Conservation (phyloP, 2,888 invertebrate species). For the Pinctada fucata region DNA sequence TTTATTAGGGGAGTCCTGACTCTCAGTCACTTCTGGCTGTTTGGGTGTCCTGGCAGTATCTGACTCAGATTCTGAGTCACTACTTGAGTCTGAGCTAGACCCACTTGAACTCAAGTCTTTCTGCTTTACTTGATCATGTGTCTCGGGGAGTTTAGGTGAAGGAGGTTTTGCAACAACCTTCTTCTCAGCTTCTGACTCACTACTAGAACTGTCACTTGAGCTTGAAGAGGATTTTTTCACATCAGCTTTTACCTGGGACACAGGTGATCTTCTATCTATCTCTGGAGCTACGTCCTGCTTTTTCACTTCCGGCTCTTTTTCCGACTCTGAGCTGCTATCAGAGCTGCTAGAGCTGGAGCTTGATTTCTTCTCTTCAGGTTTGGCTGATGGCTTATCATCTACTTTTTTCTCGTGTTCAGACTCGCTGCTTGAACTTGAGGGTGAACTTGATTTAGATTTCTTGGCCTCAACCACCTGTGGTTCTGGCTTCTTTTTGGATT, state of each 20-base stretch:
- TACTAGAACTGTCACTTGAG: conserved; percentile 29
- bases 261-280: neutral
- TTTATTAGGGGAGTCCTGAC: no score
- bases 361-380: neutral
- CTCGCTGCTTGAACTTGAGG: conserved; percentile 8
- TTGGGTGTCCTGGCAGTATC: conserved; percentile 21
- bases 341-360: conserved; percentile 7
- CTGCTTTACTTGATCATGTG: neutral
- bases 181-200: conserved; percentile 26
- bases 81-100: conserved; percentile 22
- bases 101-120: conserved; percentile 14
- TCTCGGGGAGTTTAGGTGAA: neutral
- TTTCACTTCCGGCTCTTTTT: conserved; percentile 14
- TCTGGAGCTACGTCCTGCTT: neutral
- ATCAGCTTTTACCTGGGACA: conserved; percentile 26
- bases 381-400: neutral
- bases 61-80: conserved; percentile 16
- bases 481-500: conserved; percentile 5
- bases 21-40: no score
- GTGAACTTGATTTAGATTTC: neutral
- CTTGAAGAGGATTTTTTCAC: conserved; percentile 17
- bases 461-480: conserved; percentile 8
- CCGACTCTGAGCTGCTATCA: conserved; percentile 4
- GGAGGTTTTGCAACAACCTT: conserved; percentile 4
- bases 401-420: neutral